Evolutionary conservation across 2,888 invertebrate species (phyloP), one percentile per base, ranked within the genome.

Genomic region (Oligia latruncula): DNA sequence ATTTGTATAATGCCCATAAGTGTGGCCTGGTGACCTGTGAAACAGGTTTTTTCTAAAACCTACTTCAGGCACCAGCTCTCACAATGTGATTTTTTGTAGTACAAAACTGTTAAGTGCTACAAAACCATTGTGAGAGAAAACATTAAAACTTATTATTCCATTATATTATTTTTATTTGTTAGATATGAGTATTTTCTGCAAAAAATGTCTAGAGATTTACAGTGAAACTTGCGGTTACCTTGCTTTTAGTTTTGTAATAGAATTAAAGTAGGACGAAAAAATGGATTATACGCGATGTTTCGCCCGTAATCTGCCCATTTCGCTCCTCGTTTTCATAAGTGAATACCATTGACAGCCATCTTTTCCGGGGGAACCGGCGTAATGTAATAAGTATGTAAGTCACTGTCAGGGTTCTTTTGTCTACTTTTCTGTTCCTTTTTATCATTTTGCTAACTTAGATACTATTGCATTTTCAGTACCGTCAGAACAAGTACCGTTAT

Each of bases 341-440:
- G 84, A 75, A 74, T 74, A 74, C n/a, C 65, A 85, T 77, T 86
- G 80, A 83, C 74, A 78, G 73, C 60, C 64, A 79, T 83, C 77
- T 82, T 74, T 73, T 77, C 49, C 23, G 49, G 43, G 40, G 72
- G 49, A 75, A 43, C 52, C 40, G 46, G 64, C 52, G 65, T 68
- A 80, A 80, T 68, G 68, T 75, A 52, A 64, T 40, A 71, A 68
- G 71, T 75, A 60, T 60, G 43, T 58, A 60, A 60, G 58, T 35
- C 58, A 55, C 40, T 81, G 75, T 55, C 46, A 64, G 67, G 68
- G 35, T 81, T 75, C 52, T 62, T 66, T 49, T 62, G 52, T 29
- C 29, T 62, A 64, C 17, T 40, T 70, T 70, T 43, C 29, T 58
- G 15, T 64, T 49, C 35, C 2, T 65, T 76, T 40, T 76, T 70